phyloP scores from a whole-genome alignment of 2,113 vertebrate genomes.

The Chaetops frenatus region DNA sequence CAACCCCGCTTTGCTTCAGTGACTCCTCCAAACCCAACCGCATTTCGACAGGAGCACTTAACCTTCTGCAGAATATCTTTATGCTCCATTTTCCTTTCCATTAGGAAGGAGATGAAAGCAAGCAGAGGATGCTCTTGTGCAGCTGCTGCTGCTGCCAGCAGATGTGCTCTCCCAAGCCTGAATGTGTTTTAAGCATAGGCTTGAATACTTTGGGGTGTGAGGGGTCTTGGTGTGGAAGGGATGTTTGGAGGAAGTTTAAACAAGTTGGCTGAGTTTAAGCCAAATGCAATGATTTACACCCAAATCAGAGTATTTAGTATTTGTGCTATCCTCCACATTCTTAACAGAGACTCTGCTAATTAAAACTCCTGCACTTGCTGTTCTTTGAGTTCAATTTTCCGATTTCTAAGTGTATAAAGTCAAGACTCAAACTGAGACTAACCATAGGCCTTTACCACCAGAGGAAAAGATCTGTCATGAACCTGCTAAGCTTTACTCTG shows the following conservation, averaged over 20 bases:
- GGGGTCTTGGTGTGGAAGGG: neutral
- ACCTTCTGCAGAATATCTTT: conserved; percentile 67
- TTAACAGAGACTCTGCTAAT: neutral
- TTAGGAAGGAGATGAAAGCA: conserved; percentile 64
- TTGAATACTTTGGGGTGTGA: neutral
- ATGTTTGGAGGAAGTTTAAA: neutral
- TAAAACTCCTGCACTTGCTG: neutral
- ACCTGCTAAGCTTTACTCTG: neutral
- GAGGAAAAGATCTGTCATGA: neutral
- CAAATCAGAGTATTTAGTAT: neutral
- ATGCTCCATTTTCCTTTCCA: conserved; percentile 74
- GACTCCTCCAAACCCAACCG: neutral
- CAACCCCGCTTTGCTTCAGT: neutral
- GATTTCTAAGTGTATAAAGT: neutral
- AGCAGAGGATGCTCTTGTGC: conserved; percentile 48
- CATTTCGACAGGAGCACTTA: conserved; percentile 64
- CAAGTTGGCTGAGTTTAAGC: neutral
- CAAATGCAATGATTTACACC: neutral
- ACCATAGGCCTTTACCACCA: neutral
- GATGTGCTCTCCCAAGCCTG: neutral
- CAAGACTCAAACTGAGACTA: neutral
- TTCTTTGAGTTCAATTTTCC: neutral
- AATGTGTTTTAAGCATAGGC: neutral
- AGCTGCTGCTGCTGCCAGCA: conserved; percentile 8
- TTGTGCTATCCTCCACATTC: neutral